phyloP scores from a whole-genome alignment of 2,797 vertebrate genomes.

The Macroramphosus scolopax region DNA sequence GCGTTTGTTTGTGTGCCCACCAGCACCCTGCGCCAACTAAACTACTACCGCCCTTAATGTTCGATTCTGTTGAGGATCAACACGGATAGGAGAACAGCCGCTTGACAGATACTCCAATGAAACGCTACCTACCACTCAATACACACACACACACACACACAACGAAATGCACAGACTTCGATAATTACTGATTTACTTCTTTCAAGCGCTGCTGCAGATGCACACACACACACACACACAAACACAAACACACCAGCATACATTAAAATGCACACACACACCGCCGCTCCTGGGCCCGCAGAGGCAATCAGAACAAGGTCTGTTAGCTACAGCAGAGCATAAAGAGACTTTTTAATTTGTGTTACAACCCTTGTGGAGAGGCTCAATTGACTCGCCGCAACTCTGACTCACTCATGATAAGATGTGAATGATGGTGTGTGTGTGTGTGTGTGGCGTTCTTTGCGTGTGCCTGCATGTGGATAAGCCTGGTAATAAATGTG shows the following conservation, averaged over 20 bases:
- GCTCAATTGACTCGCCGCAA: constrained; percentile 43
- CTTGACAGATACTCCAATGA: constrained; percentile 27
- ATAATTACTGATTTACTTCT: constrained; percentile 32
- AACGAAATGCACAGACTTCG: constrained; percentile 2
- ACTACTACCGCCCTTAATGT: constrained; percentile 37
- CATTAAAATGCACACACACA: constrained; percentile 3
- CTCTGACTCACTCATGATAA: background rate
- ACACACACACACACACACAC: background rate
- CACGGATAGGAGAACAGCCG: constrained; percentile 38
- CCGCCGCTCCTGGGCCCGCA: constrained; percentile 20
- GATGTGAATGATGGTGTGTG: constrained; percentile 12
- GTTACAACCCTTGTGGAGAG: constrained; percentile 50
- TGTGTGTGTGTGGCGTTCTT: constrained; percentile 11
- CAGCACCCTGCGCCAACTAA: constrained; percentile 23
- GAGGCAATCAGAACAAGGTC: constrained; percentile 40
- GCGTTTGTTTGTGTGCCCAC: constrained; percentile 1
- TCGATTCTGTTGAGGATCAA: constrained; percentile 44
- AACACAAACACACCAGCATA: background rate
- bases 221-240: constrained; percentile 5
- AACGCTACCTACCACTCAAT: background rate
- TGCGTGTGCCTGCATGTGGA: too few relatives aligned
- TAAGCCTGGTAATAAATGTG: constrained; percentile 33
- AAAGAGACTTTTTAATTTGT: constrained; percentile 53
- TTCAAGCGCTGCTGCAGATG: too few relatives aligned
- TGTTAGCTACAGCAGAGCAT: constrained; percentile 34